Percentiles rank a stretch among this genome's conserved stretches.
These are phyloP conservation scores for Diadema setosum DNA, from an alignment of 35 echinoderm and acorn worm species.

Conservation along the genomic window DNA sequence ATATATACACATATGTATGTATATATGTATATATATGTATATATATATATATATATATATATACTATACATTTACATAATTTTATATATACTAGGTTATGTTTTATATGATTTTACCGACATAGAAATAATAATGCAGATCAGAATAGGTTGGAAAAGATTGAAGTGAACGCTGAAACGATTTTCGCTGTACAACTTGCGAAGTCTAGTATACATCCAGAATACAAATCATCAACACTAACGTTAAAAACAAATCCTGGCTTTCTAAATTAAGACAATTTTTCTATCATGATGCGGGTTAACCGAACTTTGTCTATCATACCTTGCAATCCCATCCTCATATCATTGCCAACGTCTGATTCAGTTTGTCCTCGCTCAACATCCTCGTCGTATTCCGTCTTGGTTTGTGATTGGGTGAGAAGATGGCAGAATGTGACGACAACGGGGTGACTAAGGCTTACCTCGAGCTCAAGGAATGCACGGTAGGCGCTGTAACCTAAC, in stretches of 20 bases:
- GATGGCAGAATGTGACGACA: conserved; percentile 1
- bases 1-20: neutral
- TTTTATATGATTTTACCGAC: too few relatives aligned
- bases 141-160: too few relatives aligned
- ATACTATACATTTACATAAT: neutral
- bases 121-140: too few relatives aligned
- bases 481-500: neutral
- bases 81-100: too few relatives aligned
- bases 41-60: neutral
- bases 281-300: neutral
- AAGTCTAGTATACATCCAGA: neutral
- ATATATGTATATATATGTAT: neutral
- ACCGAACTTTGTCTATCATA: neutral
- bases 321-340: neutral
- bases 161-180: too few relatives aligned
- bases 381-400: neutral
- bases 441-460: neutral
- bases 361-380: neutral
- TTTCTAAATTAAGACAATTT: neutral
- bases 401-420: neutral
- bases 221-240: neutral
- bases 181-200: neutral
- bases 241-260: neutral
- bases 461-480: neutral
- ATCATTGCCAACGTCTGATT: neutral